These are phyloP conservation scores for Thamnophis sirtalis DNA, from an alignment of 2,113 vertebrate genomes.

Conservation along the genomic window DNA sequence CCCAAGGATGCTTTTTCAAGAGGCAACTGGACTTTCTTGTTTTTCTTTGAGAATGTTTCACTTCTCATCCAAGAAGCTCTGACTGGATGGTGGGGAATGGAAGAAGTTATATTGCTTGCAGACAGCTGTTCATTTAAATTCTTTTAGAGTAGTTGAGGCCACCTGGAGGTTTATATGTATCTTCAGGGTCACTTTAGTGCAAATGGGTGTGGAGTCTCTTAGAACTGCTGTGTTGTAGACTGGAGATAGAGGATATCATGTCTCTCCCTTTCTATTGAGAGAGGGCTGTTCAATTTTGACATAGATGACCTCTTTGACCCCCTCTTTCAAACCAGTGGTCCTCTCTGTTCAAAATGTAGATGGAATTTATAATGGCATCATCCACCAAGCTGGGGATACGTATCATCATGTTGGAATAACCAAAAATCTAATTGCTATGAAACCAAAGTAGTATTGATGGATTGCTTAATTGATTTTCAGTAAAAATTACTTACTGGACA, in stretches of 20 bases:
- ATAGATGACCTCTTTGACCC: neutral
- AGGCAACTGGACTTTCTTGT: neutral
- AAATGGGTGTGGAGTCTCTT: neutral
- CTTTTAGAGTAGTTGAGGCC: neutral
- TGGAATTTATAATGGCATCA: neutral
- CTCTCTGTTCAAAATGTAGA: neutral
- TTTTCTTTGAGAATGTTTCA: neutral
- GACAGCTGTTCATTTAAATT: neutral
- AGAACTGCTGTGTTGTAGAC: neutral
- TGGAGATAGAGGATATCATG: neutral
- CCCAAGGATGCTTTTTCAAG: neutral
- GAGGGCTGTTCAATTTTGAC: neutral
- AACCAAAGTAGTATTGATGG: neutral
- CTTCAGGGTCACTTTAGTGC: neutral
- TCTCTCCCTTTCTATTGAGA: neutral
- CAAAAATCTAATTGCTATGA: neutral
- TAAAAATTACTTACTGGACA: neutral
- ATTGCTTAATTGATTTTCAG: neutral
- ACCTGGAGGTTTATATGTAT: neutral
- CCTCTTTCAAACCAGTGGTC: neutral
- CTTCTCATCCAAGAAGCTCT: neutral
- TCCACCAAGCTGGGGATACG: neutral
- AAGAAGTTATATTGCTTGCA: neutral
- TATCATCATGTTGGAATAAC: neutral
- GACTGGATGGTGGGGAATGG: neutral